These are phyloP conservation scores for Spizaetus ornatus DNA, from an alignment of 2,113 vertebrate species.

Conservation along the genomic window DNA sequence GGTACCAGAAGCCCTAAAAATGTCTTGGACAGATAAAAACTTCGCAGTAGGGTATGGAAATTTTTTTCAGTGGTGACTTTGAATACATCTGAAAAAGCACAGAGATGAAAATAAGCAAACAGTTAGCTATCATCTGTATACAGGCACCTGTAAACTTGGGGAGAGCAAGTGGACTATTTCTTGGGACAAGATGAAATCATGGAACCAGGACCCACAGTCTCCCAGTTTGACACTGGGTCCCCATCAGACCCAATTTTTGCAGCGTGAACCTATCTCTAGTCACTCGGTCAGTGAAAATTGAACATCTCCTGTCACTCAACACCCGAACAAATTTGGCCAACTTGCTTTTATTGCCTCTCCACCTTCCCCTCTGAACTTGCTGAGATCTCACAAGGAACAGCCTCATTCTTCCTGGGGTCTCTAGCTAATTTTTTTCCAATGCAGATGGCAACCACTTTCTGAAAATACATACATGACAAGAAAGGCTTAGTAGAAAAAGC, in stretches of 20 bases:
- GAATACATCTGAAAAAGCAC: neutral
- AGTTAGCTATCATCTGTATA: neutral
- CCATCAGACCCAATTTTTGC: neutral
- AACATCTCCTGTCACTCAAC: neutral
- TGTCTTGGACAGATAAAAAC: neutral
- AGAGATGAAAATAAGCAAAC: neutral
- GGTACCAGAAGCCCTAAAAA: neutral
- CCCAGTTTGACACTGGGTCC: neutral
- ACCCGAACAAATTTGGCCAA: neutral
- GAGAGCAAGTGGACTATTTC: neutral
- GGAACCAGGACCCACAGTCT: neutral
- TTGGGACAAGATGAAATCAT: neutral
- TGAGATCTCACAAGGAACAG: neutral
- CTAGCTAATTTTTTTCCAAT: neutral
- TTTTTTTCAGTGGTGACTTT: neutral
- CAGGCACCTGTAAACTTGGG: neutral
- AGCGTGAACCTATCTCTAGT: neutral
- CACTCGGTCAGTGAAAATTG: neutral
- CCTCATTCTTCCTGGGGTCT: neutral
- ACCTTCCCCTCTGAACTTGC: neutral
- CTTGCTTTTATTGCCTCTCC: neutral
- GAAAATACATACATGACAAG: neutral
- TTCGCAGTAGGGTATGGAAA: neutral
- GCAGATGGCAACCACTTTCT: neutral
- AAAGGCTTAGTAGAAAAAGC: neutral